These are phyloP conservation scores for Anseranas semipalmata DNA, from an alignment of 2,113 vertebrate genomes.

Conservation along the genomic window DNA sequence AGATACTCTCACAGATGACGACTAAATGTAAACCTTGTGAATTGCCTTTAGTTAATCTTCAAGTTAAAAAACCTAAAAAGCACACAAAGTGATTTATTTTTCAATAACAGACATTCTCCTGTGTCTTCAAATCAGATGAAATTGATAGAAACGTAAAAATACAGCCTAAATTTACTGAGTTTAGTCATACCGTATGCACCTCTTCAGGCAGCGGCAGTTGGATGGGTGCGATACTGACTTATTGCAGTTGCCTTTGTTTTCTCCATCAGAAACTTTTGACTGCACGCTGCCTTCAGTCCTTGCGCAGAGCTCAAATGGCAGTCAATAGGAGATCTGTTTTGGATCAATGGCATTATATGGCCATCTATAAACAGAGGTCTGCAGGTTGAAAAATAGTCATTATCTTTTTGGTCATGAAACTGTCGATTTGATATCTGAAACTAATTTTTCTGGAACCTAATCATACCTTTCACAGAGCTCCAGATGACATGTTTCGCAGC, in stretches of 20 bases:
- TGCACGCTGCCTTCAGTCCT: background rate
- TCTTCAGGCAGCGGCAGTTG: background rate
- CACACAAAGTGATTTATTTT: background rate
- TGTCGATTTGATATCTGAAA: background rate
- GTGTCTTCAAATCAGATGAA: background rate
- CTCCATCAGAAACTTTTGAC: background rate
- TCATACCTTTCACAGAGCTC: background rate
- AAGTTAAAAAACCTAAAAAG: background rate
- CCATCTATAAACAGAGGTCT: background rate
- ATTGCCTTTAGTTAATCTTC: background rate
- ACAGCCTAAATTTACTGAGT: background rate
- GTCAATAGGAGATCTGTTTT: background rate
- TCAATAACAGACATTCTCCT: background rate
- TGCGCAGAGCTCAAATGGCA: background rate
- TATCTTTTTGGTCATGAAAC: background rate
- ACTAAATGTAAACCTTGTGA: background rate
- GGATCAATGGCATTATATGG: background rate
- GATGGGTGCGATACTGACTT: background rate
- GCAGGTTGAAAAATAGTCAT: background rate
- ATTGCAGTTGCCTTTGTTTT: background rate
- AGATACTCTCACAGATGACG: background rate
- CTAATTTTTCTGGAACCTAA: background rate
- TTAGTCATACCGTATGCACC: background rate
- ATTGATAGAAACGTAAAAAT: background rate
- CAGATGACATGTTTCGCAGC: background rate